Conservation (phyloP, 2,797 vertebrate genomes). For the Petrocephalus sullivani region DNA sequence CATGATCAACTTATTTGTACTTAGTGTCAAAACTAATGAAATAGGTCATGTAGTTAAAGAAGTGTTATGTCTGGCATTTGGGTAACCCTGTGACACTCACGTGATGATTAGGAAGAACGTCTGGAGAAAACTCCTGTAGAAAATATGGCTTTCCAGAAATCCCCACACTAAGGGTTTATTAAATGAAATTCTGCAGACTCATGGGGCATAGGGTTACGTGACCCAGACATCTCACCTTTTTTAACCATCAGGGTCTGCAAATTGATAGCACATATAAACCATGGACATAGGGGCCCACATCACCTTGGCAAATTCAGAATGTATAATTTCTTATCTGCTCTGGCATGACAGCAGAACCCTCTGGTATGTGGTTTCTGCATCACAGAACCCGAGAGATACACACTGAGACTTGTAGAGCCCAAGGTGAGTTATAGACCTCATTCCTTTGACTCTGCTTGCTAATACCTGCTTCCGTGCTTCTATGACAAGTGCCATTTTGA, state of each 20-base stretch:
- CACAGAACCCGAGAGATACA: not conserved
- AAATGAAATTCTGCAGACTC: not conserved
- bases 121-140: not conserved
- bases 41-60: not conserved
- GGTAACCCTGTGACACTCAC: not conserved
- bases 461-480: not conserved
- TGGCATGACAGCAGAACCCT: not conserved
- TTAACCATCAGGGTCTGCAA: not conserved
- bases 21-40: not conserved
- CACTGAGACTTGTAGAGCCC: not conserved
- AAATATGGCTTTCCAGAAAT: not conserved
- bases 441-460: not conserved
- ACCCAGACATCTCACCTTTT: not conserved
- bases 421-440: not conserved
- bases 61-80: not conserved
- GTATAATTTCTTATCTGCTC: not conserved
- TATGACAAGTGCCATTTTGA: not conserved
- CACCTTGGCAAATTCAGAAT: not conserved
- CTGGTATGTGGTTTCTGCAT: constrained; percentile 8
- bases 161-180: not conserved
- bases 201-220: not conserved
- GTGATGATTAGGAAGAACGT: not conserved
- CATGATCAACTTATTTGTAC: not conserved
- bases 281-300: not conserved
- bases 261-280: not conserved